A percentile compares a stretch with the other conserved stretches of the same genome.
phyloP scores from a whole-genome alignment of 1,140 invertebrate genomes.

The Drosophila arizonae region DNA sequence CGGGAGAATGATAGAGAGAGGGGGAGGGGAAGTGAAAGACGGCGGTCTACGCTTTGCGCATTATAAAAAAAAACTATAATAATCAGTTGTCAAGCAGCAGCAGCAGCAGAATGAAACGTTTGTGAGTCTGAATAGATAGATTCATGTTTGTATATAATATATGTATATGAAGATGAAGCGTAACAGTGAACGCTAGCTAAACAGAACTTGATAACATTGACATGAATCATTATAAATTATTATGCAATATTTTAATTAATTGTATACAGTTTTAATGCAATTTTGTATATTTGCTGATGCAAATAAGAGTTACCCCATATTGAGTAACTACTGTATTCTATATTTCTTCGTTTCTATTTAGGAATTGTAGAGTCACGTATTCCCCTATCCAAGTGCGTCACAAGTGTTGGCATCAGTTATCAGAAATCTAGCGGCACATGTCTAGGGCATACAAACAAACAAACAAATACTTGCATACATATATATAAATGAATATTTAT shows the following conservation, averaged over 20 bases:
- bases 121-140: conserved; percentile 5
- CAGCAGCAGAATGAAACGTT: conserved; percentile 6
- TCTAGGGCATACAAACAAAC: conserved; percentile 6
- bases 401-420: conserved; percentile 30
- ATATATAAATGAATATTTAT: conserved; percentile 17
- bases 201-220: not conserved
- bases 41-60: no score
- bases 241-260: not conserved
- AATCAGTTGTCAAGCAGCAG: conserved; percentile 33
- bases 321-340: not conserved
- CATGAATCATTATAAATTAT: not conserved
- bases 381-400: conserved; percentile 29
- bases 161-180: not conserved
- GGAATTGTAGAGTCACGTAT: conserved; percentile 13
- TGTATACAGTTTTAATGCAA: not conserved
- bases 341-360: conserved; percentile 38
- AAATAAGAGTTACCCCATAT: not conserved
- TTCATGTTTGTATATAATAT: not conserved
- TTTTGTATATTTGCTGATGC: not conserved
- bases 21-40: not conserved
- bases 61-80: conserved; percentile 8
- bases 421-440: conserved; percentile 37
- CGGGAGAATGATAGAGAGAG: not conserved
- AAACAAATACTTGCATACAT: not conserved
- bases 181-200: not conserved